A percentile compares a stretch with the other conserved stretches of the same genome.
Evolutionary conservation across 2,113 vertebrate species (phyloP).

Genomic region (Aramus guarauna): DNA sequence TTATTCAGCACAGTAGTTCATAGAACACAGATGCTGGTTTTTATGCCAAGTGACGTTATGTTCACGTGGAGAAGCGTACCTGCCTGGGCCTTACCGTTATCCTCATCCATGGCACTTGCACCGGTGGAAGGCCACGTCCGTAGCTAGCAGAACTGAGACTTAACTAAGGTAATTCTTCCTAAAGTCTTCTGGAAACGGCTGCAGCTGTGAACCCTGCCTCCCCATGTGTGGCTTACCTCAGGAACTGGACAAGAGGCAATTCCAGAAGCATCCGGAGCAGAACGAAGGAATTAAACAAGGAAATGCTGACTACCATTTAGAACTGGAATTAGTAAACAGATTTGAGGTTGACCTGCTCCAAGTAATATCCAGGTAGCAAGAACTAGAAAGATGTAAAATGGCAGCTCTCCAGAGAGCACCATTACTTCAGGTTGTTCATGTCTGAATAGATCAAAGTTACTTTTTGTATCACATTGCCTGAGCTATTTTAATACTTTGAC

Average conservation of each 20-base stretch:
- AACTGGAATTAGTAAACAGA: not conserved
- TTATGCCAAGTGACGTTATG: not conserved
- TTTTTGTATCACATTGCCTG: not conserved
- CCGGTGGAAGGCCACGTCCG: not conserved
- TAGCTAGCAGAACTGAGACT: not conserved
- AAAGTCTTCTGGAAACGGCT: not conserved
- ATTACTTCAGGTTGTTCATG: not conserved
- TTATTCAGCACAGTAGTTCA: not conserved
- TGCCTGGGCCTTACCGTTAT: not conserved
- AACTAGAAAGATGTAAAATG: not conserved
- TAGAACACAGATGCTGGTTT: not conserved
- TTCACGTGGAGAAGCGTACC: fast-evolving
- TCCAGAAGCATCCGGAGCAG: not conserved
- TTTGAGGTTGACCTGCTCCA: not conserved
- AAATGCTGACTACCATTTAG: not conserved
- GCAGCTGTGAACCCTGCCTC: not conserved
- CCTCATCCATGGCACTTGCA: fast-evolving
- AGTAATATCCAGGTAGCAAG: not conserved
- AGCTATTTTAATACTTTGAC: not conserved
- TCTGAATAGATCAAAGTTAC: not conserved
- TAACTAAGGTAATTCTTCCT: not conserved
- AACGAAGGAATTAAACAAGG: not conserved
- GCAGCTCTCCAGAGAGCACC: not conserved
- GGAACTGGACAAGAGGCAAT: not conserved
- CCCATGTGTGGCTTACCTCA: fast-evolving